Percentiles rank a stretch among this genome's conserved stretches.
phyloP scores from a whole-genome alignment of 2,113 vertebrate genomes.

The Microtus ochrogaster region DNA sequence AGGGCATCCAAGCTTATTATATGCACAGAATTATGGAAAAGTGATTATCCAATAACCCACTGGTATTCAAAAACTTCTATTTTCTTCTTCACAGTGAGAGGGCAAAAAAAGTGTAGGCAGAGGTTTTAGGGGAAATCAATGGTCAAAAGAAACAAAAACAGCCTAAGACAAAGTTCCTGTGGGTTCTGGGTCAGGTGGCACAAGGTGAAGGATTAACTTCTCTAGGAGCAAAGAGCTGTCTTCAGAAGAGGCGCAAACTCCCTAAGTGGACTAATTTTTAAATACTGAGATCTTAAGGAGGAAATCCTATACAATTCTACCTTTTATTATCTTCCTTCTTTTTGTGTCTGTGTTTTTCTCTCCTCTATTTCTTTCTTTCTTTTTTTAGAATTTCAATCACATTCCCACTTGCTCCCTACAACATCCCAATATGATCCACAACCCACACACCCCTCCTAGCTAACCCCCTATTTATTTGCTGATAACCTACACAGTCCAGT shows the following conservation, averaged over 20 bases:
- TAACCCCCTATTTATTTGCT: neutral
- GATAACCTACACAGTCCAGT: neutral
- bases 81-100: neutral
- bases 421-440: neutral
- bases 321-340: neutral
- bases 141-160: neutral
- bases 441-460: neutral
- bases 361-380: neutral
- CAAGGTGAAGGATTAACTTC: neutral
- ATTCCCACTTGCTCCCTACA: neutral
- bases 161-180: neutral
- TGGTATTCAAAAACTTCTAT: neutral
- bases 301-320: neutral
- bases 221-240: neutral
- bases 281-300: neutral
- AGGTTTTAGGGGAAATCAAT: neutral
- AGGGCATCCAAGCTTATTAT: neutral
- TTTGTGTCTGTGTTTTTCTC: neutral
- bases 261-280: neutral
- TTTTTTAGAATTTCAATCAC: neutral
- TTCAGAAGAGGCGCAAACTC: neutral
- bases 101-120: neutral
- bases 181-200: neutral
- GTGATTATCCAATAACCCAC: neutral
- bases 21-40: neutral